phyloP scores from a whole-genome alignment of 1,140 invertebrate genomes.

The Eueides isabella region DNA sequence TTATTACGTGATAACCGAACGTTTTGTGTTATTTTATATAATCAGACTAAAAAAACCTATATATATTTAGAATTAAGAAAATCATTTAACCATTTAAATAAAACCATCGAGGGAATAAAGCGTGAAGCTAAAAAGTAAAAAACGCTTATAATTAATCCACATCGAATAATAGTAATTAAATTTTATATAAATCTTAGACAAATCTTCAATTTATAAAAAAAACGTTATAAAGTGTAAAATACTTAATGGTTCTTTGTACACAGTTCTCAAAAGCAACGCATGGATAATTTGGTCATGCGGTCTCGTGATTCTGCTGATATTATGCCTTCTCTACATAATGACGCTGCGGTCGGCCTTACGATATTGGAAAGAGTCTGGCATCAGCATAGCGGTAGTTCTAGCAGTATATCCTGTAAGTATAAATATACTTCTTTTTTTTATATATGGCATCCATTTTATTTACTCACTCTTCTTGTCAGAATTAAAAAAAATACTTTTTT shows the following conservation, averaged over 20 bases:
- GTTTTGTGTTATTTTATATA: too few species aligned
- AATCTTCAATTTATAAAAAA: not conserved
- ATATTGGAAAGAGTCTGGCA: slow-evolving; percentile 76
- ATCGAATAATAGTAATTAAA: too few species aligned
- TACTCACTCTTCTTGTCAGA: too few species aligned
- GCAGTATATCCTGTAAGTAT: slow-evolving; percentile 85
- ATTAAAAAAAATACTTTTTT: too few species aligned
- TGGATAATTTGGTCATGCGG: slow-evolving; percentile 81
- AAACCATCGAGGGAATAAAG: too few species aligned
- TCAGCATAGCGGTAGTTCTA: slow-evolving; percentile 82
- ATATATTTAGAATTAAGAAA: too few species aligned
- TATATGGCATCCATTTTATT: too few species aligned
- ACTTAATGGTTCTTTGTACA: not conserved
- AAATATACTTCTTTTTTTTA: not conserved
- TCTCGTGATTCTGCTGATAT: slow-evolving; percentile 73
- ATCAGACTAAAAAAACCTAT: too few species aligned
- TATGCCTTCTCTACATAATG: slow-evolving; percentile 80
- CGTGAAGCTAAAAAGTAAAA: too few species aligned
- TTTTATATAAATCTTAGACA: not conserved
- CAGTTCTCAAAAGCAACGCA: slow-evolving; percentile 83
- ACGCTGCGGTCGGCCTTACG: slow-evolving; percentile 81
- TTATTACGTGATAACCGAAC: too few species aligned
- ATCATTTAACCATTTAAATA: too few species aligned
- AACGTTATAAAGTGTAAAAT: not conserved
- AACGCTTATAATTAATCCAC: too few species aligned